Evolutionary conservation across 2,888 invertebrate species (phyloP).

Genomic region (Drosophila hamatofila): DNA sequence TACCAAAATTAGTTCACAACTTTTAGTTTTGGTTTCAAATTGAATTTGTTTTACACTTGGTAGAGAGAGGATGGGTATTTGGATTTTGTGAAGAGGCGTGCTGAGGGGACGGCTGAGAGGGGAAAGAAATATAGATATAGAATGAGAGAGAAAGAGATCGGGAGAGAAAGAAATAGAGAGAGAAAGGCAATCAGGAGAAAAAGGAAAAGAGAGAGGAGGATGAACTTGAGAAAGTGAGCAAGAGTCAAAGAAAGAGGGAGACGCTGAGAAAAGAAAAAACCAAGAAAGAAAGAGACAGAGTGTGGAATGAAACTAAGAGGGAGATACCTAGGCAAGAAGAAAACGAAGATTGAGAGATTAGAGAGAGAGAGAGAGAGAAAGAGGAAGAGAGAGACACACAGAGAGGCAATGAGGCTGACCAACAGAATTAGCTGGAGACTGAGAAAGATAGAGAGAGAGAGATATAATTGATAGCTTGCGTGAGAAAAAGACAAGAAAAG

Average conservation of each 20-base stretch:
- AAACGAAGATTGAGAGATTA: not conserved
- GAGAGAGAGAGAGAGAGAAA: not conserved
- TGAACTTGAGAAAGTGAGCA: not conserved
- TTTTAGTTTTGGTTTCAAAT: slow-evolving; percentile 36
- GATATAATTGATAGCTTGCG: no score
- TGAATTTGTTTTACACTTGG: slow-evolving; percentile 26
- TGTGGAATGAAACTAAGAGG: not conserved
- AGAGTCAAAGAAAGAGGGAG: not conserved
- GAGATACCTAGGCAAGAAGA: not conserved
- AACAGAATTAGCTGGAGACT: no score
- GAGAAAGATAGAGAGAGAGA: no score
- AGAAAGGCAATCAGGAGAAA: not conserved
- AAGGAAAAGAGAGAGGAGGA: not conserved
- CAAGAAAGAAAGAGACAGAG: no score
- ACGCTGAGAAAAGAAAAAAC: not conserved
- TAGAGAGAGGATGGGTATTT: slow-evolving; percentile 14
- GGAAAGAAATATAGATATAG: no score
- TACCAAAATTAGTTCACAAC: slow-evolving; percentile 58
- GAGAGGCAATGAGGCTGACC: no score
- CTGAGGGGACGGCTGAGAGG: not conserved
- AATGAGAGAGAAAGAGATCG: not conserved
- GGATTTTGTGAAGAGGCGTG: not conserved
- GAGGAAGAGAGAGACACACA: no score
- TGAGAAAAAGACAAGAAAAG: no score
- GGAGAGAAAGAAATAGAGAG: not conserved